Evolutionary conservation across 1,140 invertebrate species (phyloP).

Genomic region (Trichonephila inaurata): DNA sequence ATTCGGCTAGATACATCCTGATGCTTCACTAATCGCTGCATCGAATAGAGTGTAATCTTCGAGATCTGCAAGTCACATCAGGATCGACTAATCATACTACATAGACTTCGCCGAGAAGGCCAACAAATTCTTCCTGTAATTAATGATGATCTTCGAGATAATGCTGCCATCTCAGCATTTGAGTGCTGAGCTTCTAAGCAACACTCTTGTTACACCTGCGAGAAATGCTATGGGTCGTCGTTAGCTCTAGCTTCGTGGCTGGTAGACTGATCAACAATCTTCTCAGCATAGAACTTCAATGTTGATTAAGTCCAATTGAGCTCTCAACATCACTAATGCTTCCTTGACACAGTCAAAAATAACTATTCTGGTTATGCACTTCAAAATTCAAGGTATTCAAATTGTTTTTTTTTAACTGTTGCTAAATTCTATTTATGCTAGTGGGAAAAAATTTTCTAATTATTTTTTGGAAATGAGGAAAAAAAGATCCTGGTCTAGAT

Average conservation of each 20-base stretch:
- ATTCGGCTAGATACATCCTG: slow-evolving; percentile 70
- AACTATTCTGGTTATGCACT: neutral
- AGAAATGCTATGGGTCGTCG: slow-evolving; percentile 13
- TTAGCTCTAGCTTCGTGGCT: neutral
- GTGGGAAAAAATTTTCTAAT: too few species aligned
- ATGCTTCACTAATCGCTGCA: slow-evolving; percentile 52
- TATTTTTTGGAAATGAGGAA: too few species aligned
- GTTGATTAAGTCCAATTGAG: neutral
- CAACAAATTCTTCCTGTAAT: slow-evolving; percentile 52
- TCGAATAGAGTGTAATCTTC: slow-evolving; percentile 2
- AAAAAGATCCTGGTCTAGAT: too few species aligned
- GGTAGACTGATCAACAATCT: slow-evolving; percentile 45
- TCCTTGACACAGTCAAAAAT: slow-evolving; percentile 37
- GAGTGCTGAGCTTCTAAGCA: slow-evolving; percentile 10
- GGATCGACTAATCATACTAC: slow-evolving; percentile 33
- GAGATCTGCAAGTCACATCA: slow-evolving; percentile 54
- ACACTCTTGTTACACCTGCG: neutral
- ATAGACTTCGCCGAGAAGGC: slow-evolving; percentile 67
- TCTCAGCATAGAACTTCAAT: slow-evolving; percentile 65
- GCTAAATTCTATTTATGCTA: too few species aligned
- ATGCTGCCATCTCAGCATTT: neutral
- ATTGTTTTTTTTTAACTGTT: neutral
- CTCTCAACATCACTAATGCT: neutral
- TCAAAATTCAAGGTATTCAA: slow-evolving; percentile 1
- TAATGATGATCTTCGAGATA: slow-evolving; percentile 50